These are phyloP conservation scores for Microplitis demolitor DNA, from an alignment of 1,140 invertebrate genomes.

Conservation along the genomic window DNA sequence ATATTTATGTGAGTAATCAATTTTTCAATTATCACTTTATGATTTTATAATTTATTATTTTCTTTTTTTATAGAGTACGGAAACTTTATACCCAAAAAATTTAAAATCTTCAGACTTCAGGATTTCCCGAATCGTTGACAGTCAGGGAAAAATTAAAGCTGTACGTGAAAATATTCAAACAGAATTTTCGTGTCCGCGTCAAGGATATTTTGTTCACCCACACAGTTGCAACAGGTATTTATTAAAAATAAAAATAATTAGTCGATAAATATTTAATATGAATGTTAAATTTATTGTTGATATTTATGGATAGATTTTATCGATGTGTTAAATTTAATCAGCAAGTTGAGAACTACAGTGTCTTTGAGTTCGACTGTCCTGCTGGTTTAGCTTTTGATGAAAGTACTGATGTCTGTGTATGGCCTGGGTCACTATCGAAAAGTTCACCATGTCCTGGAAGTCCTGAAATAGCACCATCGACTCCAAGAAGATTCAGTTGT, in stretches of 20 bases:
- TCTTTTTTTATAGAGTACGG: conserved; percentile 30
- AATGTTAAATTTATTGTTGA: not conserved
- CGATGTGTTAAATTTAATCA: conserved; percentile 83
- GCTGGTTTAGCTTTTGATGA: conserved; percentile 81
- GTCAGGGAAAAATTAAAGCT: conserved; percentile 72
- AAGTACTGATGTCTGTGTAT: conserved; percentile 79
- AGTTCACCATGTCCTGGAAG: conserved; percentile 75
- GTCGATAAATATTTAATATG: not conserved
- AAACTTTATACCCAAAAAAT: conserved; percentile 58
- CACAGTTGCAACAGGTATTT: conserved; percentile 71
- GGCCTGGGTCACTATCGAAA: conserved; percentile 75
- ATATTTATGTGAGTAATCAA: conserved; percentile 48
- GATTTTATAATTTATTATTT: not conserved
- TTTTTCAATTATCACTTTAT: not conserved
- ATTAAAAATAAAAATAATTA: not conserved
- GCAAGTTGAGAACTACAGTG: conserved; percentile 73
- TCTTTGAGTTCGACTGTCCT: conserved; percentile 84
- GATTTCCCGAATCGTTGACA: conserved; percentile 74
- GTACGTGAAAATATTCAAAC: conserved; percentile 74
- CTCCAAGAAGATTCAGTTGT: conserved; percentile 68
- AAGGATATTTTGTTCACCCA: conserved; percentile 82
- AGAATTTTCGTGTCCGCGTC: conserved; percentile 75
- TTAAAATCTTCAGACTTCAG: conserved; percentile 73
- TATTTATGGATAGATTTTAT: conserved; percentile 68
- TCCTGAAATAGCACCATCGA: conserved; percentile 76